These are phyloP conservation scores for Euura lappo DNA, from an alignment of 1,140 invertebrate species.

Conservation along the genomic window DNA sequence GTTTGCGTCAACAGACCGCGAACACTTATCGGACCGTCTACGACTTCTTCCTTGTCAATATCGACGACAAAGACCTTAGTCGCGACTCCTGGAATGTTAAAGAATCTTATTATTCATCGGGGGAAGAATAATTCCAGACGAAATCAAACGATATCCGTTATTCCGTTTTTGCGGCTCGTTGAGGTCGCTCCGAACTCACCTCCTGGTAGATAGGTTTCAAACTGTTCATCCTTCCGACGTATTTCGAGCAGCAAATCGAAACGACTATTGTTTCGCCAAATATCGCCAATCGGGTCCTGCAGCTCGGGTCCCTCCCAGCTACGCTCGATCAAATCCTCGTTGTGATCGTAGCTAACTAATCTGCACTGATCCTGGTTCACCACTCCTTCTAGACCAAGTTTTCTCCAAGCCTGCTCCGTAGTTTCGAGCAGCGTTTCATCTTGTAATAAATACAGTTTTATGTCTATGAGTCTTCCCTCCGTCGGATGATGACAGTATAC, in stretches of 20 bases:
- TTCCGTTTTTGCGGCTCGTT: conserved; percentile 23
- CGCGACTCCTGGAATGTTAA: conserved; percentile 58
- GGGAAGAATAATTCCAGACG: too few species aligned
- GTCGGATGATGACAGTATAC: conserved; percentile 71
- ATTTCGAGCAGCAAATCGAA: conserved; percentile 76
- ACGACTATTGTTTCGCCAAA: conserved; percentile 55
- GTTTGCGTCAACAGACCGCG: conserved; percentile 66
- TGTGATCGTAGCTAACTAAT: conserved; percentile 75
- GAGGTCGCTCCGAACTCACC: conserved; percentile 49
- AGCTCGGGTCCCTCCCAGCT: conserved; percentile 72
- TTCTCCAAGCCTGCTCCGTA: conserved; percentile 65
- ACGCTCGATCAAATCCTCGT: conserved; percentile 71
- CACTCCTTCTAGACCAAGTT: conserved; percentile 66
- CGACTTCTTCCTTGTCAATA: conserved; percentile 63
- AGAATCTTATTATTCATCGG: conserved; percentile 11
- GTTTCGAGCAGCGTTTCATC: conserved; percentile 66
- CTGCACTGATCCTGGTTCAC: conserved; percentile 72
- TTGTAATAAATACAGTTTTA: conserved; percentile 63
- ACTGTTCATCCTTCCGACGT: conserved; percentile 67
- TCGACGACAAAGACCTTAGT: conserved; percentile 72
- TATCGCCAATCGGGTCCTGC: conserved; percentile 60
- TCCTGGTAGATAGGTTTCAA: conserved; percentile 70
- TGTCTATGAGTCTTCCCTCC: conserved; percentile 61
- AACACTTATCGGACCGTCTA: conserved; percentile 68
- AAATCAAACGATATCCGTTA: conserved; percentile 1